Conservation (phyloP, 1,140 invertebrate genomes). For the Halesus radiatus region DNA sequence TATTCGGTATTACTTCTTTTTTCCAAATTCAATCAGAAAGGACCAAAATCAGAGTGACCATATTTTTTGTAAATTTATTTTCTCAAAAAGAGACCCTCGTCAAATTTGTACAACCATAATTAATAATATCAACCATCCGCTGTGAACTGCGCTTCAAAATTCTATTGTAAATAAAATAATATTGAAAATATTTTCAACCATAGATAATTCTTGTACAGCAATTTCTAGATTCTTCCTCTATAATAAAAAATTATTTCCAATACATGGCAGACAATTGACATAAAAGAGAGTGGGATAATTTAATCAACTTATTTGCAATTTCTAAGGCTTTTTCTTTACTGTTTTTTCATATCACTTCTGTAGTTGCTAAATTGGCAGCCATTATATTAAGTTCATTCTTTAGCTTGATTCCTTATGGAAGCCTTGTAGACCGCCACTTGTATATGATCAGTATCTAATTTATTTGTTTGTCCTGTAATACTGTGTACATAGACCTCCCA, state of each 20-base stretch:
- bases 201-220: slow-evolving; percentile 22
- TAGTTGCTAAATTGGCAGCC: no score
- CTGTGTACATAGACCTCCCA: no score
- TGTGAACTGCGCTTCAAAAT: not conserved
- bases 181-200: slow-evolving; percentile 13
- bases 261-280: slow-evolving; percentile 7
- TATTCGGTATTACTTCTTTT: not conserved
- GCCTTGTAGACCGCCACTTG: not conserved
- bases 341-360: no score
- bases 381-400: no score
- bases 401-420: no score
- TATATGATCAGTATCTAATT: no score
- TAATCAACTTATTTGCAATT: no score
- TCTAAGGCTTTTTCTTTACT: no score
- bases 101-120: not conserved
- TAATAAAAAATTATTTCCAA: not conserved
- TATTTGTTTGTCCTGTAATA: no score
- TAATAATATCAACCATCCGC: not conserved
- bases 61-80: slow-evolving; percentile 9
- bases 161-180: slow-evolving; percentile 10
- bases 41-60: slow-evolving; percentile 8
- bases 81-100: not conserved
- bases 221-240: slow-evolving; percentile 9
- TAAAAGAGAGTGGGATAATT: no score
- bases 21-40: slow-evolving; percentile 13